Evolutionary conservation across 2,888 invertebrate species (phyloP).

Genomic region (Darwinula stevensoni): DNA sequence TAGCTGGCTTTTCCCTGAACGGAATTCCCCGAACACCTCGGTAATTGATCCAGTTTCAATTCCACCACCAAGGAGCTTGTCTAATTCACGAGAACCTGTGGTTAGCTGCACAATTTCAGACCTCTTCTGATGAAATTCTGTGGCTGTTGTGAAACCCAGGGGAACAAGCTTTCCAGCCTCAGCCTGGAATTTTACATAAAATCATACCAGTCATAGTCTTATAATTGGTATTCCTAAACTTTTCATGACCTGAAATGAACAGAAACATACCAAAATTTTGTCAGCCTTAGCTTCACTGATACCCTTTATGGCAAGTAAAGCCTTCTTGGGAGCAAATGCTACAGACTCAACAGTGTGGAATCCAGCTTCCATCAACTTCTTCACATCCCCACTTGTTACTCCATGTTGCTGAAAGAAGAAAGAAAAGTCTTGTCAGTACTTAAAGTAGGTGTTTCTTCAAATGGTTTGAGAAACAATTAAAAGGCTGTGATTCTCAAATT

Average conservation of each 20-base stretch:
- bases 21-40: conserved; percentile 91
- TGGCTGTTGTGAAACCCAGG: conserved; percentile 94
- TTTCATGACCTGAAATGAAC: conserved; percentile 4
- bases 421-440: no score
- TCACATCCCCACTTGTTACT: conserved; percentile 61
- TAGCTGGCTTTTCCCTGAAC: conserved; percentile 87
- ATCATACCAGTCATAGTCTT: no score
- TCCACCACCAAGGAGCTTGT: conserved; percentile 72
- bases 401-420: conserved; percentile 69
- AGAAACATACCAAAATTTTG: conserved; percentile 33
- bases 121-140: conserved; percentile 76
- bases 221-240: background rate
- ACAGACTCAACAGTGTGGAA: conserved; percentile 83
- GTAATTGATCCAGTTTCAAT: conserved; percentile 96
- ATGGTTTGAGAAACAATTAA: no score
- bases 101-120: conserved; percentile 82
- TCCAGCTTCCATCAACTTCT: conserved; percentile 73
- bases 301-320: conserved; percentile 60
- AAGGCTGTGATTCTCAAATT: no score
- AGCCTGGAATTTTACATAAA: conserved; percentile 18
- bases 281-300: conserved; percentile 94
- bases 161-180: conserved; percentile 81
- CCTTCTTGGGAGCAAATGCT: conserved; percentile 79
- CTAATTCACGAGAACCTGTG: conserved; percentile 78
- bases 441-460: no score